A percentile compares a stretch with the other conserved stretches of the same genome.
Conservation (phyloP, 92 coral and sea anemone species). For the Blastomussa wellsi region DNA sequence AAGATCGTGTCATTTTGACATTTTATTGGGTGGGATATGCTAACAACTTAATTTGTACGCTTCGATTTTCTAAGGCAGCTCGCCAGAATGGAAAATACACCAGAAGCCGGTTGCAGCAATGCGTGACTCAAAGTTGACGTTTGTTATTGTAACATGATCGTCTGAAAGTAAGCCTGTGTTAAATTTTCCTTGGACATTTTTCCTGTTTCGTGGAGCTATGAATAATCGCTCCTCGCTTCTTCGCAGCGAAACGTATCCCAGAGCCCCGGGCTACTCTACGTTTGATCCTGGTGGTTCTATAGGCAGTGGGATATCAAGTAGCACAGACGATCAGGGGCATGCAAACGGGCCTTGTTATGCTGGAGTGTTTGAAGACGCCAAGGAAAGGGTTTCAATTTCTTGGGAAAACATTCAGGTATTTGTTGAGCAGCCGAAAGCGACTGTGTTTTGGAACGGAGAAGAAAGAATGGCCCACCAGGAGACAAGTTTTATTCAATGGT, state of each 20-base stretch:
- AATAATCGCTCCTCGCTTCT: neutral
- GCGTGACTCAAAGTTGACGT: neutral
- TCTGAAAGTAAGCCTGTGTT: neutral
- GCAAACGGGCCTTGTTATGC: neutral
- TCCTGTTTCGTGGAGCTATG: neutral
- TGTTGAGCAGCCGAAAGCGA: conserved; percentile 29
- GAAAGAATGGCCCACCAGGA: neutral
- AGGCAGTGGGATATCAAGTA: conserved; percentile 18
- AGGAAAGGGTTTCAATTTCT: conserved; percentile 34
- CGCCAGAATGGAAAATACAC: too few relatives aligned
- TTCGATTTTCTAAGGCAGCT: too few relatives aligned
- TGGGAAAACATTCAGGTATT: conserved; percentile 67
- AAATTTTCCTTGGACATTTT: neutral
- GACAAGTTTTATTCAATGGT: conserved; percentile 35
- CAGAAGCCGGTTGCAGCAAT: neutral
- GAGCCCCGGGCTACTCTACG: neutral
- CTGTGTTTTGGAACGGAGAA: conserved; percentile 13
- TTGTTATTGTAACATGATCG: neutral
- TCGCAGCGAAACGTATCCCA: neutral
- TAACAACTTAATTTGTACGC: too few relatives aligned
- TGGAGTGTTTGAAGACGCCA: conserved; percentile 13
- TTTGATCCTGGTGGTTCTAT: conserved; percentile 19
- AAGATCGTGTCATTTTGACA: too few relatives aligned
- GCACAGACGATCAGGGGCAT: neutral
- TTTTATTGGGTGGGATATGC: too few relatives aligned